Evolutionary conservation across 2,113 vertebrate species (phyloP).

Genomic region (Crotalus helleri): DNA sequence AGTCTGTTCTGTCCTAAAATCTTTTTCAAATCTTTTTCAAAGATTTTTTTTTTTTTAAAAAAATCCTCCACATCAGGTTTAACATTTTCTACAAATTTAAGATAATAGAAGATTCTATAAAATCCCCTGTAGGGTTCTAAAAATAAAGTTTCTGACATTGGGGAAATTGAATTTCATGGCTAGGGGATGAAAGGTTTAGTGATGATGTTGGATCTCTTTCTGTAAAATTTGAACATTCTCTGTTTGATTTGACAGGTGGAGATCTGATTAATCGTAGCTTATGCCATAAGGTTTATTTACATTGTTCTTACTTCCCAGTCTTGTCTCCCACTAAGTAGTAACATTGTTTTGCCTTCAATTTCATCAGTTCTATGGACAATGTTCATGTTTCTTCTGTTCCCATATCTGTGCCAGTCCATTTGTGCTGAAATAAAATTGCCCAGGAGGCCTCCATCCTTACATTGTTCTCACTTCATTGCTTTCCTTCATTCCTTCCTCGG

Average conservation of each 20-base stretch:
- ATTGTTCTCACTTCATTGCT: not conserved
- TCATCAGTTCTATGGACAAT: not conserved
- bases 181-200: not conserved
- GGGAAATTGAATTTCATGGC: not conserved
- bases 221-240: not conserved
- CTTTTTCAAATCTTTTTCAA: not conserved
- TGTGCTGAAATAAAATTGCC: not conserved
- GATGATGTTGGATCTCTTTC: not conserved
- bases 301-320: not conserved
- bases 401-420: not conserved
- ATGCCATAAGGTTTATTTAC: not conserved
- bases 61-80: not conserved
- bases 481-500: not conserved
- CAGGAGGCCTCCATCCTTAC: not conserved
- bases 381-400: not conserved
- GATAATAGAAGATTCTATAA: not conserved
- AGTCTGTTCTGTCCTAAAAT: not conserved
- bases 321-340: not conserved
- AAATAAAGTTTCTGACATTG: not conserved
- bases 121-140: not conserved
- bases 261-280: not conserved
- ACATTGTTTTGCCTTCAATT: not conserved
- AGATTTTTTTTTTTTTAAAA: not conserved
- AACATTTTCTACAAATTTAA: not conserved
- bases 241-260: not conserved